A percentile compares a stretch with the other conserved stretches of the same genome.
Evolutionary conservation across 2,888 invertebrate genomes (phyloP).

Genomic region (Lepidochrysops patricia): DNA sequence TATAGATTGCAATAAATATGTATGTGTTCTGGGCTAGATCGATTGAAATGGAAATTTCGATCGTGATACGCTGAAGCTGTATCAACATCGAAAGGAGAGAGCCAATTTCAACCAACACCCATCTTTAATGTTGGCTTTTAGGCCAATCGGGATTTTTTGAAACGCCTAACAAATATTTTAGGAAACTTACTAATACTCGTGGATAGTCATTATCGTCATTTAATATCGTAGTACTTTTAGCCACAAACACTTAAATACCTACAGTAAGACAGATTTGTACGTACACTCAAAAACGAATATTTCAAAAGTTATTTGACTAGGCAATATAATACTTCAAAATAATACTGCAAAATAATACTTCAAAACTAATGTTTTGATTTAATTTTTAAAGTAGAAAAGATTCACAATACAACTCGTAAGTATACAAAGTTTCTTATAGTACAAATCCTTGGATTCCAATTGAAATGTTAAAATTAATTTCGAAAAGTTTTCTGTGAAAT

Average conservation of each 20-base stretch:
- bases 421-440: not conserved
- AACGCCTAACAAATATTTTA: too few relatives aligned
- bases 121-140: not conserved
- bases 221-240: too few relatives aligned
- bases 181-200: too few relatives aligned
- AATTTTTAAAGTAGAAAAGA: not conserved
- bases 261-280: too few relatives aligned
- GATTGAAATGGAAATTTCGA: constrained; percentile 1
- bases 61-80: not conserved
- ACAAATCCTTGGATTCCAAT: not conserved
- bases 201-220: too few relatives aligned
- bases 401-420: not conserved
- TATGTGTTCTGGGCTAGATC: not conserved
- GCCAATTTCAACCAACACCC: not conserved
- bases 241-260: too few relatives aligned
- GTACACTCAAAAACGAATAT: not conserved
- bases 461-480: not conserved
- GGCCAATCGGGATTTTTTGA: too few relatives aligned
- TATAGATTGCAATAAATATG: not conserved
- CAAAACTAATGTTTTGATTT: not conserved
- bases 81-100: not conserved
- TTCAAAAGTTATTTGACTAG: too few relatives aligned
- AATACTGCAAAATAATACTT: too few relatives aligned
- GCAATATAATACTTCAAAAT: too few relatives aligned
- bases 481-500: not conserved